These are phyloP conservation scores for Drosophila leonis DNA, from an alignment of 2,888 invertebrate species.

Conservation along the genomic window DNA sequence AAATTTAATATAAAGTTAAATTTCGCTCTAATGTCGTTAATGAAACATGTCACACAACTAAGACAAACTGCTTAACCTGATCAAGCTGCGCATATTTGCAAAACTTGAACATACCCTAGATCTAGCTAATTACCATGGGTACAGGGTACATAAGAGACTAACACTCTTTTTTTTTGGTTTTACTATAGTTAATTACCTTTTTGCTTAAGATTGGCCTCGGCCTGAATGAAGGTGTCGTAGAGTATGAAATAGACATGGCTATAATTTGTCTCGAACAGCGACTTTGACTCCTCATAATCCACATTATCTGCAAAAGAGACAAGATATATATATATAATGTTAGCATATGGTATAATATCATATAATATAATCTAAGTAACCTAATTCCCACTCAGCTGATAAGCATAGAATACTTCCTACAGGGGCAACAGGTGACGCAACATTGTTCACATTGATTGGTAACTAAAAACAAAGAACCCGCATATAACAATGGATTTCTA, in stretches of 20 bases:
- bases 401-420: slow-evolving; percentile 5
- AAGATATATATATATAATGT: neutral
- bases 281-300: slow-evolving; percentile 95
- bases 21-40: neutral
- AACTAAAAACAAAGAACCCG: slow-evolving; percentile 21
- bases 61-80: neutral
- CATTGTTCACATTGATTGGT: slow-evolving; percentile 22
- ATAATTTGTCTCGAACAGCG: slow-evolving; percentile 96
- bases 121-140: neutral
- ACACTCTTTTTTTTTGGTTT: neutral
- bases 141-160: slow-evolving; percentile 1
- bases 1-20: too few relatives aligned
- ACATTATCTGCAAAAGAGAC: slow-evolving; percentile 90
- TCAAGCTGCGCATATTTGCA: neutral
- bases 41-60: neutral
- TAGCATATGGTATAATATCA: neutral
- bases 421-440: slow-evolving; percentile 50
- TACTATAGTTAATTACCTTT: slow-evolving; percentile 89
- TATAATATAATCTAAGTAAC: slow-evolving; percentile 10
- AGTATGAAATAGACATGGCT: slow-evolving; percentile 98
- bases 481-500: slow-evolving; percentile 16
- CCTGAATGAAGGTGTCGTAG: slow-evolving; percentile 97
- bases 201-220: slow-evolving; percentile 95
- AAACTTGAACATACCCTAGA: too few relatives aligned
- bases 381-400: slow-evolving; percentile 19